phyloP scores from a whole-genome alignment of 2,797 vertebrate genomes.

The Myoxocephalus aenaeus region DNA sequence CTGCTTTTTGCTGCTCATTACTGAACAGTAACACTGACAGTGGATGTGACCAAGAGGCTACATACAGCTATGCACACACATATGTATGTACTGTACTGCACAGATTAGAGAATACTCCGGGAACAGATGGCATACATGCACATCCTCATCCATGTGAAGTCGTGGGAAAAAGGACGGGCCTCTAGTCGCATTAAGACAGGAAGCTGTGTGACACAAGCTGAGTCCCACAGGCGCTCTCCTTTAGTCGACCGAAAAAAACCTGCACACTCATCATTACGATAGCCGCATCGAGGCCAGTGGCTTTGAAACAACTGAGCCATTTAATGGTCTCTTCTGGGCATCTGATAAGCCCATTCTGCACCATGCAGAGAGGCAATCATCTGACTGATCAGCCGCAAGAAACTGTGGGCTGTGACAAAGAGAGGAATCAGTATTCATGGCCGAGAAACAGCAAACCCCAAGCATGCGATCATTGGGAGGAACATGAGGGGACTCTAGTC shows the following conservation, averaged over 20 bases:
- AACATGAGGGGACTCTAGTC: slow-evolving; percentile 19
- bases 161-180: slow-evolving; percentile 29
- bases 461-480: slow-evolving; percentile 38
- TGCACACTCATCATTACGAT: slow-evolving; percentile 66
- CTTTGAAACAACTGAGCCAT: slow-evolving; percentile 71
- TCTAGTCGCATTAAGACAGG: slow-evolving; percentile 19
- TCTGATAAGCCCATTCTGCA: slow-evolving; percentile 56
- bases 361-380: slow-evolving; percentile 72
- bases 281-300: slow-evolving; percentile 40
- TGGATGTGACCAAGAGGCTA: slow-evolving; percentile 31
- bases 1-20: slow-evolving; percentile 66
- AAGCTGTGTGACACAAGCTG: slow-evolving; percentile 45
- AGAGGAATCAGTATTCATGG: slow-evolving; percentile 61
- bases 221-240: slow-evolving; percentile 40
- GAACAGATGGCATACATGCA: slow-evolving; percentile 33
- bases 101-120: slow-evolving; percentile 22
- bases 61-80: background rate
- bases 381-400: slow-evolving; percentile 71
- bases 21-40: slow-evolving; percentile 48
- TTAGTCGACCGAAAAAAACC: slow-evolving; percentile 47
- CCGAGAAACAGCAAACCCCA: slow-evolving; percentile 34
- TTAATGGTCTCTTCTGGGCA: slow-evolving; percentile 78
- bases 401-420: slow-evolving; percentile 55
- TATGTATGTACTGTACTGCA: background rate
- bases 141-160: slow-evolving; percentile 33